Evolutionary conservation across 2,113 vertebrate genomes (phyloP).

Genomic region (Galemys pyrenaicus): DNA sequence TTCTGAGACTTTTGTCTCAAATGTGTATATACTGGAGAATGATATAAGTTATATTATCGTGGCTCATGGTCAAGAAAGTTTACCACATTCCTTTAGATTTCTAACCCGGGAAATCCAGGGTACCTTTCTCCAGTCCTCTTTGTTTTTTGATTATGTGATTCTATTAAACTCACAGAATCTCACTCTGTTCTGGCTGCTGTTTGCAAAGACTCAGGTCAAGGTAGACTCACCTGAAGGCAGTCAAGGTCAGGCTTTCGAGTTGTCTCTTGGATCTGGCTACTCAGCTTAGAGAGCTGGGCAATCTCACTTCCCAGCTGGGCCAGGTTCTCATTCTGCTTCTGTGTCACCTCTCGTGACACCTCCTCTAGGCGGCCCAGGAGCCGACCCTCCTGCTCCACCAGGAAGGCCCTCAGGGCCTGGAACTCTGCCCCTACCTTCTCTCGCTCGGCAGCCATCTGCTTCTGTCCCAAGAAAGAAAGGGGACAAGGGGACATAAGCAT

Average conservation of each 20-base stretch:
- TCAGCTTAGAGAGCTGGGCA: slow-evolving; percentile 83
- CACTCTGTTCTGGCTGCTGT: not conserved
- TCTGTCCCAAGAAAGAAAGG: slow-evolving; percentile 58
- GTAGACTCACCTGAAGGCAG: slow-evolving; percentile 83
- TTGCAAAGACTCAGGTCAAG: not conserved
- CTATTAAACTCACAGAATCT: not conserved
- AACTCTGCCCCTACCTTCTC: slow-evolving; percentile 83
- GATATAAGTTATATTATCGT: not conserved
- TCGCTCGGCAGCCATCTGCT: slow-evolving; percentile 75
- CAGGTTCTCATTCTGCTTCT: slow-evolving; percentile 85
- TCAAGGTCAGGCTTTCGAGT: slow-evolving; percentile 79
- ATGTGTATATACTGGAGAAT: not conserved
- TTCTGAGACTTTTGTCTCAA: not conserved
- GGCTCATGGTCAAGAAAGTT: not conserved
- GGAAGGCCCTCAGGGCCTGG: slow-evolving; percentile 82
- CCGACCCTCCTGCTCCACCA: slow-evolving; percentile 83
- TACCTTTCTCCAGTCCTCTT: not conserved
- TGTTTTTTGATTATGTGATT: not conserved
- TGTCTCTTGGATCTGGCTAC: slow-evolving; percentile 85
- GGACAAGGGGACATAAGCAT: not conserved
- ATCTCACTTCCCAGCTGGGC: slow-evolving; percentile 81
- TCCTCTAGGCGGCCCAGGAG: slow-evolving; percentile 84
- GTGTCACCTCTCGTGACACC: slow-evolving; percentile 81
- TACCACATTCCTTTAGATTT: not conserved
- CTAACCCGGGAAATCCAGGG: not conserved